Base-by-base conservation (phyloP, 2,113 vertebrate genomes). In the Oncorhynchus clarkii region DNA sequence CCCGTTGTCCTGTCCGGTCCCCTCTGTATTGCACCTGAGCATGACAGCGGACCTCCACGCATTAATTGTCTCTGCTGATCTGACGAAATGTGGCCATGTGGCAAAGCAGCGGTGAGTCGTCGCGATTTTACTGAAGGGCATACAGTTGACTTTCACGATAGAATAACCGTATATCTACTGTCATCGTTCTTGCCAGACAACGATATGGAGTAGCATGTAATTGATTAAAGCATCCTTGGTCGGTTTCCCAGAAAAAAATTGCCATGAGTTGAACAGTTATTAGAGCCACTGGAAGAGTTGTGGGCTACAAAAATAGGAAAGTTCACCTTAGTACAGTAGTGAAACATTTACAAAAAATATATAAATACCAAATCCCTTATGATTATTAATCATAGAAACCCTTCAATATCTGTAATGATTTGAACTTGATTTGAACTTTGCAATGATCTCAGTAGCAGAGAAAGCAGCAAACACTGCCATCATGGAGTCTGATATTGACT, bases 1-100 rank as follows among this genome's bases (percentile, higher is more conserved):
- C 59, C 27, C 16, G 14, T 29, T 65, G 67, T 79, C 75, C 80
- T 70, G 70, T 82, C 81, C 83, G 76, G 39, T 78, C 78, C 75
- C 27, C 71, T 73, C 54, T 62, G 70, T 67, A 67, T 3, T 34
- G 75, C 9, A 45, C 39, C 39, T 45, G 39, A 45, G n/a, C 22
- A 9, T 12, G 45, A 49, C 69, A 71, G 69, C 48, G 69, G 69
- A 71, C 69, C 45, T 45, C 39, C 39, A 48, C 20, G n/a, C 79
- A 16, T 67, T 67, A 8, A 75, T 57, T 59, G 16, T 57, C 22
- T 45, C 31, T 65, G 77, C 75, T 80, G 82, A 78, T 22, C 75
- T 73, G 75, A n/a, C 11, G 51, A 75, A 24, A 74, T 67, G 81
- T 34, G 77, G 9, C 16, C 74, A 71, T 71, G 83, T 83, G 82